Percentiles rank a stretch among this genome's conserved stretches.
Conservation (phyloP, 2,113 vertebrate genomes). For the Neogobius melanostomus region DNA sequence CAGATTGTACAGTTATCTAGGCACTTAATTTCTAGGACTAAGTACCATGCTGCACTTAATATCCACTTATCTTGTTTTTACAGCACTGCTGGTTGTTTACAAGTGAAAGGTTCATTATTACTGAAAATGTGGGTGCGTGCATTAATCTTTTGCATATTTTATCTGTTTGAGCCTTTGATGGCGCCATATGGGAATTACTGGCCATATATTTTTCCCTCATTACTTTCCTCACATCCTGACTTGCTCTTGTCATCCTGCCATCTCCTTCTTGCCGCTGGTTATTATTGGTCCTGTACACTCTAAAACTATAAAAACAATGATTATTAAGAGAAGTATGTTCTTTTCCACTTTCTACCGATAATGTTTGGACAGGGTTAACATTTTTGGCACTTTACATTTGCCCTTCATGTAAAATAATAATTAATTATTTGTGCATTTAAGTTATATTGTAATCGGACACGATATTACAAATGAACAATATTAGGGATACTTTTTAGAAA, state of each 20-base stretch:
- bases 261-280: slow-evolving; percentile 28
- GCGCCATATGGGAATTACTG: slow-evolving; percentile 41
- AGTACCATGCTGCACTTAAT: slow-evolving; percentile 25
- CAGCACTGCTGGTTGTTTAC: slow-evolving; percentile 47
- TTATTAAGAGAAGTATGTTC: no score
- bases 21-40: neutral
- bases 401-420: no score
- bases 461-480: no score
- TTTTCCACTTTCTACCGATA: no score
- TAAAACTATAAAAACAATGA: neutral
- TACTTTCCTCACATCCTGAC: slow-evolving; percentile 37
- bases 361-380: no score
- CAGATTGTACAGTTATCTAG: neutral
- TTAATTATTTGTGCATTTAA: no score
- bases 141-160: slow-evolving; percentile 39
- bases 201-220: slow-evolving; percentile 41
- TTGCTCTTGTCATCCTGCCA: slow-evolving; percentile 15
- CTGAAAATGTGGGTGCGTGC: slow-evolving; percentile 7
- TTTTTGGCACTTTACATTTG: no score
- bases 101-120: slow-evolving; percentile 14
- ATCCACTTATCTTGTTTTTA: slow-evolving; percentile 17
- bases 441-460: no score
- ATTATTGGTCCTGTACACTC: slow-evolving; percentile 27
- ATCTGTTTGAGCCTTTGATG: slow-evolving; percentile 46
- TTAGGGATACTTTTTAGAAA: no score